phyloP scores from a whole-genome alignment of 2,888 invertebrate genomes.

The Stenoptilia bipunctidactyla region DNA sequence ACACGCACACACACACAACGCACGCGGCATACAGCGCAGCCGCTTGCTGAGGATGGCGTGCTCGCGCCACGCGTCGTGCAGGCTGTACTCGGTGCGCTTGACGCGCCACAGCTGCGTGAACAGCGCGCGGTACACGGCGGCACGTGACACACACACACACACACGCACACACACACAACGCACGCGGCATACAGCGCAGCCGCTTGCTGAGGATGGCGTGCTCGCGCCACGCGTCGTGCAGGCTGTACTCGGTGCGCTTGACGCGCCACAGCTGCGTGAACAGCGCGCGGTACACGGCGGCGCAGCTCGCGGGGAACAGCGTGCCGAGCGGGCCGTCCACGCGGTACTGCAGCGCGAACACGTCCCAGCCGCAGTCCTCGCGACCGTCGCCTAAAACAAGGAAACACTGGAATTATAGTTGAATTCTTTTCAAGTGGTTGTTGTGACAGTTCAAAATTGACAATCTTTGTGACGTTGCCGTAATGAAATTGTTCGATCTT shows the following conservation, averaged over 20 bases:
- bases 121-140: conserved; percentile 81
- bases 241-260: conserved; percentile 88
- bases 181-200: conserved; percentile 77
- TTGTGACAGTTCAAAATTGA: too few relatives aligned
- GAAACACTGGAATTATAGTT: too few relatives aligned
- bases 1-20: too few relatives aligned
- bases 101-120: conserved; percentile 92
- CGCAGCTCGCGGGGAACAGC: conserved; percentile 80
- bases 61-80: conserved; percentile 86
- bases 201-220: conserved; percentile 82
- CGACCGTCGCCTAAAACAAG: conserved; percentile 47
- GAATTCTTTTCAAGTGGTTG: too few relatives aligned
- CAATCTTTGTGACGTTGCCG: too few relatives aligned
- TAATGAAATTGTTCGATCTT: too few relatives aligned
- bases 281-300: conserved; percentile 81
- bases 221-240: conserved; percentile 86
- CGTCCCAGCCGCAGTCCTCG: conserved; percentile 90
- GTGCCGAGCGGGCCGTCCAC: conserved; percentile 92
- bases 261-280: conserved; percentile 92
- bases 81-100: conserved; percentile 88
- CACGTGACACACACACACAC: too few relatives aligned
- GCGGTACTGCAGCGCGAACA: conserved; percentile 88
- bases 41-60: conserved; percentile 82
- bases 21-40: conserved; percentile 77
- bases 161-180: too few relatives aligned